phyloP scores from a whole-genome alignment of 2,888 invertebrate genomes.

The Lottia scabra region DNA sequence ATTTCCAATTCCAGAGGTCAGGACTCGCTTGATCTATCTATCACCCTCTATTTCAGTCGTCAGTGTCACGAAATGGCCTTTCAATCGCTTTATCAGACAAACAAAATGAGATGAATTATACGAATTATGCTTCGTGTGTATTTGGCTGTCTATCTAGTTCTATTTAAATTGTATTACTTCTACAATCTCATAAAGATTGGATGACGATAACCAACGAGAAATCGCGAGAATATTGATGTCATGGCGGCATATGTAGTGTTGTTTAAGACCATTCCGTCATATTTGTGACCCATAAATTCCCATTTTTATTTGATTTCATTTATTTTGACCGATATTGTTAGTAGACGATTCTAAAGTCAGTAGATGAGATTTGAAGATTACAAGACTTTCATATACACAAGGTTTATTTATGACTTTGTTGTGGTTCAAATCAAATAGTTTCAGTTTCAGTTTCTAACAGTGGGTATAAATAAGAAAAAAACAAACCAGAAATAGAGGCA shows the following conservation, averaged over 20 bases:
- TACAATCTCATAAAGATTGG: not conserved
- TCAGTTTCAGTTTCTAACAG: no score
- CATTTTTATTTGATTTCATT: conserved; percentile 3
- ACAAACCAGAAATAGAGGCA: no score
- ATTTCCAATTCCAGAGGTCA: conserved; percentile 1
- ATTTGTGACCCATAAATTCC: not conserved
- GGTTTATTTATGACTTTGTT: no score
- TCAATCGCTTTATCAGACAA: conserved; percentile 5
- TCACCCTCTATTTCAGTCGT: conserved; percentile 1
- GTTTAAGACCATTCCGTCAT: not conserved
- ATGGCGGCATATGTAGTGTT: not conserved
- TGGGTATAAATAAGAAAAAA: no score
- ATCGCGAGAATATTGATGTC: not conserved
- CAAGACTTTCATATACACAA: no score
- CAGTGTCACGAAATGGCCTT: not conserved
- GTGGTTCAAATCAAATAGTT: no score
- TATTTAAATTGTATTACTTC: not conserved
- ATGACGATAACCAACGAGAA: not conserved
- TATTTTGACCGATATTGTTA: no score
- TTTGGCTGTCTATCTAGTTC: not conserved
- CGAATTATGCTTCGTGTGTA: not conserved
- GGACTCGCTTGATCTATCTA: not conserved
- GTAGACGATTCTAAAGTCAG: no score
- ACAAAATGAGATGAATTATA: not conserved
- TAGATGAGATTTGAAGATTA: no score